A percentile compares a stretch with the other conserved stretches of the same genome.
phyloP scores from a whole-genome alignment of 30 jellyfish, hydroid and myxozoan species.

The Pelagia noctiluca region DNA sequence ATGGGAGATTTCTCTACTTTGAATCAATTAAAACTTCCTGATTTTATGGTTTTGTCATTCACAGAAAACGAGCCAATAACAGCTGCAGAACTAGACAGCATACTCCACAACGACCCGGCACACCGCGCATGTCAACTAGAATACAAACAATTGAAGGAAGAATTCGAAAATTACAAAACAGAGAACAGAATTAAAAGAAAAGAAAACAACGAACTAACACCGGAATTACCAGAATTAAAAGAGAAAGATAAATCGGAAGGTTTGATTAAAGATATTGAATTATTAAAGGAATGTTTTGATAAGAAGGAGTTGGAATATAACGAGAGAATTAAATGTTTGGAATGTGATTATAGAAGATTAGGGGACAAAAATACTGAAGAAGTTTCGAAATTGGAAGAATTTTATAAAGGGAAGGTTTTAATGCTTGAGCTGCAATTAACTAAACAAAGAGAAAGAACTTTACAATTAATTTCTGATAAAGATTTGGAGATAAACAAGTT shows the following conservation, averaged over 20 bases:
- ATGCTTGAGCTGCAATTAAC: slow-evolving; percentile 59
- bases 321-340: slow-evolving; percentile 61
- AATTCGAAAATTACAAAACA: slow-evolving; percentile 74
- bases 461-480: slow-evolving; percentile 75
- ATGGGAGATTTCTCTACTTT: too few relatives aligned
- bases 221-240: slow-evolving; percentile 48
- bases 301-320: slow-evolving; percentile 75
- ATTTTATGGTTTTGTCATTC: too few relatives aligned
- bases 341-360: slow-evolving; percentile 65
- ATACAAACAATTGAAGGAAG: slow-evolving; percentile 86
- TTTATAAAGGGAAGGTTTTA: slow-evolving; percentile 31
- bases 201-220: too few relatives aligned
- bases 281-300: slow-evolving; percentile 30
- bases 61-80: slow-evolving; percentile 47
- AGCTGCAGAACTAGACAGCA: slow-evolving; percentile 77
- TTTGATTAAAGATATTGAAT: slow-evolving; percentile 51
- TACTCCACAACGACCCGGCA: slow-evolving; percentile 78
- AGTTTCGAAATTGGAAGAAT: slow-evolving; percentile 39
- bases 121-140: slow-evolving; percentile 89
- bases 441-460: slow-evolving; percentile 83
- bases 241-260: slow-evolving; percentile 57
- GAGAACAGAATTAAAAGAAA: slow-evolving; percentile 10
- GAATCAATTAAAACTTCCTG: too few relatives aligned
- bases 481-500: slow-evolving; percentile 87
- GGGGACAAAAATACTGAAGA: slow-evolving; percentile 65